Conservation (phyloP, 2,797 vertebrate genomes). For the Muraenolepis orangiensis region DNA sequence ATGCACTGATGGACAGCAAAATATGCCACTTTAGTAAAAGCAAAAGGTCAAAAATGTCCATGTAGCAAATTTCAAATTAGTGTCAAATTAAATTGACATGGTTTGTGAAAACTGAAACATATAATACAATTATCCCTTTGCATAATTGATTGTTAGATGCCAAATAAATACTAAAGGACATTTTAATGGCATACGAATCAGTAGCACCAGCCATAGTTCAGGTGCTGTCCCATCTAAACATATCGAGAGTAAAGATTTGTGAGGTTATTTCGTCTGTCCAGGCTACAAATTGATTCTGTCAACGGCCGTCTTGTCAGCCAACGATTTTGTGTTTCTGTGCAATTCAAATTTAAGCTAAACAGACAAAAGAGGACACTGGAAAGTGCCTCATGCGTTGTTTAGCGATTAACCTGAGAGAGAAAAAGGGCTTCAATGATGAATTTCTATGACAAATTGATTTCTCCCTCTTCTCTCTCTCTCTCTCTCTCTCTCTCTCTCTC, state of each 20-base stretch:
- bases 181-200: not conserved
- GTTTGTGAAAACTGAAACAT: not conserved
- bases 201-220: slow-evolving; percentile 29
- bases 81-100: not conserved
- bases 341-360: slow-evolving; percentile 70
- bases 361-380: slow-evolving; percentile 68
- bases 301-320: slow-evolving; percentile 59
- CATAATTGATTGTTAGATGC: not conserved
- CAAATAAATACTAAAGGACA: not conserved
- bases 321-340: slow-evolving; percentile 63
- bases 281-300: slow-evolving; percentile 46
- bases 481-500: not conserved
- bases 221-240: slow-evolving; percentile 18
- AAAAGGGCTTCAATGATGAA: slow-evolving; percentile 67
- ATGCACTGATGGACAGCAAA: not conserved
- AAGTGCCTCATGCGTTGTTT: slow-evolving; percentile 47
- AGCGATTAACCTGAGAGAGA: slow-evolving; percentile 50
- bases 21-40: not conserved
- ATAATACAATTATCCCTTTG: not conserved
- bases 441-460: slow-evolving; percentile 71
- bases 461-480: slow-evolving; percentile 19
- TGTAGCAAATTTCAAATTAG: too few species aligned
- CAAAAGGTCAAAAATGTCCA: not conserved
- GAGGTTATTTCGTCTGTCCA: slow-evolving; percentile 42
- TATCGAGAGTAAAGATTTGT: slow-evolving; percentile 32